phyloP scores from a whole-genome alignment of 2,888 invertebrate genomes.

The Leucophenga maculata region DNA sequence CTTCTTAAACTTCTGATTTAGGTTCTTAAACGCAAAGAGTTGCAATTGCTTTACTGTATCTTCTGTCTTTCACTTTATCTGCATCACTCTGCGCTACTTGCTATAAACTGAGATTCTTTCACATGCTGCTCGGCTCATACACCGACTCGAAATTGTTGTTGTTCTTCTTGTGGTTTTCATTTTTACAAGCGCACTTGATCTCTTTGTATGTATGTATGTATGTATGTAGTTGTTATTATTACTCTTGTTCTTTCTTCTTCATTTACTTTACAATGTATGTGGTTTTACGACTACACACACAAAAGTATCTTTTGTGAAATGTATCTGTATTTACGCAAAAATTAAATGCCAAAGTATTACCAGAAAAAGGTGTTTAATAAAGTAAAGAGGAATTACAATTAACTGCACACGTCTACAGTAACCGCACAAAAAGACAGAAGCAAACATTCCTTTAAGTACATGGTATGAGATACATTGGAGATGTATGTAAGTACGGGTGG shows the following conservation, averaged over 20 bases:
- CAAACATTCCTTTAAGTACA: slow-evolving; percentile 3
- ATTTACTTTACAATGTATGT: background rate
- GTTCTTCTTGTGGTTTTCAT: background rate
- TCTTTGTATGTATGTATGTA: background rate
- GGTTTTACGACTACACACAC: too few relatives aligned
- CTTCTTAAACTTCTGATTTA: slow-evolving; percentile 9
- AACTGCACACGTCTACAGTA: slow-evolving; percentile 39
- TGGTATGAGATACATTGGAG: background rate
- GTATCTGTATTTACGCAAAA: slow-evolving; percentile 20
- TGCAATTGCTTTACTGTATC: slow-evolving; percentile 28
- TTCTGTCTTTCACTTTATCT: slow-evolving; percentile 25
- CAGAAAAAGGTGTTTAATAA: slow-evolving; percentile 49
- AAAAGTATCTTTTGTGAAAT: too few relatives aligned
- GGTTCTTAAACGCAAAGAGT: slow-evolving; percentile 38
- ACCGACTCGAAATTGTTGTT: slow-evolving; percentile 1
- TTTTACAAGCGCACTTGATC: slow-evolving; percentile 18
- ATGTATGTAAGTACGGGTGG: background rate
- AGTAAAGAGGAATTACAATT: slow-evolving; percentile 51
- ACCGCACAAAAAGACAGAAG: slow-evolving; percentile 14
- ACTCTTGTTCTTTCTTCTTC: slow-evolving; percentile 10
- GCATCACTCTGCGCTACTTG: slow-evolving; percentile 33
- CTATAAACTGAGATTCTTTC: slow-evolving; percentile 31
- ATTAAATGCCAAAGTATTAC: slow-evolving; percentile 11
- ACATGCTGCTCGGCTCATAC: background rate
- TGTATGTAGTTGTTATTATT: too few relatives aligned